Base-by-base conservation (phyloP, 2,888 invertebrate species). In the Drepana falcataria region DNA sequence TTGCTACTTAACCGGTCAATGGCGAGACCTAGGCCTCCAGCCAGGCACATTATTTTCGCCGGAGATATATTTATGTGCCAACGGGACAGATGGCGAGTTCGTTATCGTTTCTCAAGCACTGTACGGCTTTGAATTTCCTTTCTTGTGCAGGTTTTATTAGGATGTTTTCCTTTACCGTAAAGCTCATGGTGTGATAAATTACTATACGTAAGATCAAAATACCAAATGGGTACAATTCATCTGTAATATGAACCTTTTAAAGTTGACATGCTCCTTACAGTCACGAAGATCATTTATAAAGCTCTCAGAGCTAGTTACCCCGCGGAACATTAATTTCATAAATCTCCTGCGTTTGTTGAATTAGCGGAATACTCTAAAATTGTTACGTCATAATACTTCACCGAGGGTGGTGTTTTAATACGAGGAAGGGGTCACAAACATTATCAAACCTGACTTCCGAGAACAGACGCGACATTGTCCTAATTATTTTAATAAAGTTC, bases 231-330 rank as follows among this genome's bases (percentile, higher is more conserved):
- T 37, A 37, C 54, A 21, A 21, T 21, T 21, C 21, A 21, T 49
- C 58, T 58, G 67, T 52, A 57, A 55, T 53, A 48, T 59, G 48
- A 53, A 55, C 59, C 53, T 56, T 35, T 47, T n/a, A 47, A n/a
- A 47, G 35, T 9, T 52, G 35, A 52, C 35, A 35, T 47, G 21
- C 55, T 54, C 58, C 64, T 63, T 58, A 64, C 59, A 51, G 55
- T 53, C 59, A 58, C 60, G 61, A 64, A 61, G 62, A 66, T 57
- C 63, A 67, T 68, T 69, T 61, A 61, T 65, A 63, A 67, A 63
- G 63, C 66, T 64, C 65, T 60, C 59, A 57, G 41, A 53, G 58
- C 63, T 71, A 72, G 70, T 71, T 70, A 69, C 63, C 61, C 61
- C 58, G 58, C 63, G 59, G 59, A 60, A 59, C 64, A 71, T 72